These are phyloP conservation scores for Nomada goodeniana DNA, from an alignment of 2,888 invertebrate species.

Conservation along the genomic window DNA sequence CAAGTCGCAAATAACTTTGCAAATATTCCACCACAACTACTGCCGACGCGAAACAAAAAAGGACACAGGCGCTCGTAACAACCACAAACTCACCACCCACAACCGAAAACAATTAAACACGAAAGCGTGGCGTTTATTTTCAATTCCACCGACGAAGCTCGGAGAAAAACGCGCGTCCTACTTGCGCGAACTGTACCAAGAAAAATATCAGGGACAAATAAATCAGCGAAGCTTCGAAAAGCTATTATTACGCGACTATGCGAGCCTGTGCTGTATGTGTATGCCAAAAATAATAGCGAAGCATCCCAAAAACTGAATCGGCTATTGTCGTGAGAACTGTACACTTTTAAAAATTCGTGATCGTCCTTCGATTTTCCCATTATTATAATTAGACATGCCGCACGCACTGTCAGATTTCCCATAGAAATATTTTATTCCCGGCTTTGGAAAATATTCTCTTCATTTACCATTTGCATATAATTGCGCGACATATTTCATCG, in stretches of 20 bases:
- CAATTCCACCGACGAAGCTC: not conserved
- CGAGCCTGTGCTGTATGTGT: not conserved
- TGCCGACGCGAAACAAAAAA: not conserved
- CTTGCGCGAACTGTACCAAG: slow-evolving; percentile 1
- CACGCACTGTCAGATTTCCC: too few species aligned
- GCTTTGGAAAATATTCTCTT: too few species aligned
- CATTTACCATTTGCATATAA: too few species aligned
- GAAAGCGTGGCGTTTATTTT: slow-evolving; percentile 15
- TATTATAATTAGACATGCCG: too few species aligned
- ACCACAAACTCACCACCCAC: not conserved
- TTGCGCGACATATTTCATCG: too few species aligned
- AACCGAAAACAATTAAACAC: slow-evolving; percentile 9
- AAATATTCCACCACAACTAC: not conserved
- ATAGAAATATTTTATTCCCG: too few species aligned
- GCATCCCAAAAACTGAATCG: not conserved
- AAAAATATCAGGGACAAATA: slow-evolving; percentile 21
- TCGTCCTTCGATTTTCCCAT: too few species aligned
- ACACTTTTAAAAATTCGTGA: too few species aligned
- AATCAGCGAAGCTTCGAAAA: slow-evolving; percentile 7
- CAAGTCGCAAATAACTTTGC: too few species aligned
- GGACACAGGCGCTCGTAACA: not conserved
- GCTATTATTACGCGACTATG: slow-evolving; percentile 22
- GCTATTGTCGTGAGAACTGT: not conserved
- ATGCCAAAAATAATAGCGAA: slow-evolving; percentile 15
- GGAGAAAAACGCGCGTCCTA: slow-evolving; percentile 12